phyloP scores from a whole-genome alignment of 2,113 vertebrate genomes.

The Bubalus kerabau region DNA sequence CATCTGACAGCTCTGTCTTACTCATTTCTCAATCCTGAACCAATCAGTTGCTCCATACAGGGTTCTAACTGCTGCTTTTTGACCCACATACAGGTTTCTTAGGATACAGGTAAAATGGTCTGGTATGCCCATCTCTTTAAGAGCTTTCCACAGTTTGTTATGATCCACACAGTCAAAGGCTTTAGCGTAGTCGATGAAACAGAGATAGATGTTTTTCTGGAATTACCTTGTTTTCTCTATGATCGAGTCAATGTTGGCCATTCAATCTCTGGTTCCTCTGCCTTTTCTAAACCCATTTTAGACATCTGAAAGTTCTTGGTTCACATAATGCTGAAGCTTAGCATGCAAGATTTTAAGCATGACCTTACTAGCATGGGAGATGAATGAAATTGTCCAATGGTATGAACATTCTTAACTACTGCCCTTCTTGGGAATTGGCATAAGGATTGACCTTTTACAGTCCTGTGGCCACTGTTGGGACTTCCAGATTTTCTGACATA shows the following conservation, averaged over 20 bases:
- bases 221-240: background rate
- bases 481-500: background rate
- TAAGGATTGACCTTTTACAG: background rate
- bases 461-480: background rate
- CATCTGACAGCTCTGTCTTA: background rate
- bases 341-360: background rate
- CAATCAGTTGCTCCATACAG: background rate
- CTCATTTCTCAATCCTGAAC: background rate
- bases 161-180: background rate
- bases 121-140: background rate
- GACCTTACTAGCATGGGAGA: background rate
- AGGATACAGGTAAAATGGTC: background rate
- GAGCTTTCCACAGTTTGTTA: background rate
- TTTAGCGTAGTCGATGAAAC: background rate
- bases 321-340: background rate
- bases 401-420: background rate
- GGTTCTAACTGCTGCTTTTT: background rate
- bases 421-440: background rate
- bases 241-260: background rate
- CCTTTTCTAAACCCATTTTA: background rate
- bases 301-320: background rate
- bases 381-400: background rate
- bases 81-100: background rate
- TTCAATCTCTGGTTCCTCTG: background rate
- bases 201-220: background rate